These are phyloP conservation scores for Drosophila prostipennis DNA, from an alignment of 2,888 invertebrate species.

Conservation along the genomic window DNA sequence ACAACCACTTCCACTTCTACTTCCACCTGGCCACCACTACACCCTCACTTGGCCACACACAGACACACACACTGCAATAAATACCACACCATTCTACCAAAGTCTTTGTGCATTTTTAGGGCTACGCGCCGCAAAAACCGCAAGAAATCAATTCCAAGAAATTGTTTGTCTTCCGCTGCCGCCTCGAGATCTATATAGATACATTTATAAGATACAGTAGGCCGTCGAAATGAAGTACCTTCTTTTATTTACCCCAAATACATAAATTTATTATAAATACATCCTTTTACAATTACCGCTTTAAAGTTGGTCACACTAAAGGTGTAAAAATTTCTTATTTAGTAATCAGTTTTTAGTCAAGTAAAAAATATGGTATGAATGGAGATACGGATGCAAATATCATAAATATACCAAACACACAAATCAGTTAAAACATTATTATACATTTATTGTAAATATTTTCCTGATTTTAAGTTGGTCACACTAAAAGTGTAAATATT, in stretches of 20 bases:
- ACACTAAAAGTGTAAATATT: too few species aligned
- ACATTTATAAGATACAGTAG: conserved; percentile 21
- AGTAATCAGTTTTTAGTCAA: too few species aligned
- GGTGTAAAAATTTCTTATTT: too few species aligned
- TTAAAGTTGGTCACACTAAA: too few species aligned
- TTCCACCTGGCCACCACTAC: conserved; percentile 23
- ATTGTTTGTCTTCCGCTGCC: conserved; percentile 77
- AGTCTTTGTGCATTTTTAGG: conserved; percentile 69
- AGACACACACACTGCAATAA: conserved; percentile 6
- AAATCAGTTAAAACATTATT: too few species aligned
- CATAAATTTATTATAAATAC: not conserved
- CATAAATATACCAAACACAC: too few species aligned
- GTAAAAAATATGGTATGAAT: too few species aligned
- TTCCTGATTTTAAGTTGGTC: too few species aligned
- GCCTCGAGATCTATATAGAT: conserved; percentile 47
- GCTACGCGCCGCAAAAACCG: conserved; percentile 74
- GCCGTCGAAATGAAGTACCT: not conserved
- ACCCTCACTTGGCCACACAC: conserved; percentile 1
- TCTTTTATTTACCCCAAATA: too few species aligned
- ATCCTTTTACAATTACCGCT: too few species aligned
- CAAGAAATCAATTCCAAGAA: conserved; percentile 81
- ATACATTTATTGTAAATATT: too few species aligned
- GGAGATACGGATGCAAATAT: too few species aligned
- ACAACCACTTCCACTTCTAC: conserved; percentile 10
- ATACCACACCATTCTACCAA: conserved; percentile 13